Percentiles rank a stretch among this genome's conserved stretches.
These are phyloP conservation scores for Hippocampus comes DNA, from an alignment of 2,113 vertebrate species.

Conservation along the genomic window DNA sequence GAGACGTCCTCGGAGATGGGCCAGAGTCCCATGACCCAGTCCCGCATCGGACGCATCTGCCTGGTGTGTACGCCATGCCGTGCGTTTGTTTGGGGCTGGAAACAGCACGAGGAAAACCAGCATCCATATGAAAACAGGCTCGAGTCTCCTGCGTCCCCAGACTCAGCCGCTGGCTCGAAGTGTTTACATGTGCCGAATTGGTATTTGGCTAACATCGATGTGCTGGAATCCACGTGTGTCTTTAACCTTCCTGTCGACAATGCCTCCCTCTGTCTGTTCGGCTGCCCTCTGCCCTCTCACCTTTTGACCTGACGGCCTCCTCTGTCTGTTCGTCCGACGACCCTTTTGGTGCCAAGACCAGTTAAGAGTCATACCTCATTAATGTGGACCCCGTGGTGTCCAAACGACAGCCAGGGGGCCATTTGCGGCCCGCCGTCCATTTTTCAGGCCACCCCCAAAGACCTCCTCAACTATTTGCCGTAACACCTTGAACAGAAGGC, in stretches of 20 bases:
- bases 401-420: too few relatives aligned
- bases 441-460: too few relatives aligned
- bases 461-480: too few relatives aligned
- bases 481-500: too few relatives aligned
- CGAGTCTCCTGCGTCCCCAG: constrained; percentile 10
- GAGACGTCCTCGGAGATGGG: constrained; percentile 91
- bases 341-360: constrained; percentile 22
- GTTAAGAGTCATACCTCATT: constrained; percentile 4
- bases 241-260: constrained; percentile 67
- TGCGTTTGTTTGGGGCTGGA: constrained; percentile 38
- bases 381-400: neutral
- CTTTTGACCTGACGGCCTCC: constrained; percentile 49
- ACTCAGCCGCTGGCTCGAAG: constrained; percentile 21
- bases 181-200: constrained; percentile 22
- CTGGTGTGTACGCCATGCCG: constrained; percentile 75
- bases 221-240: constrained; percentile 68
- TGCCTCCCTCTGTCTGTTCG: constrained; percentile 56
- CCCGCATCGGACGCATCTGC: constrained; percentile 94
- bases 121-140: constrained; percentile 27
- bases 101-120: constrained; percentile 41
- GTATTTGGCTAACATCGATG: constrained; percentile 58
- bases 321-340: constrained; percentile 28
- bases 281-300: constrained; percentile 51
- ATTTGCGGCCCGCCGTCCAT: too few relatives aligned
- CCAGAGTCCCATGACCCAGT: constrained; percentile 87